Base-by-base conservation (phyloP, 2,113 vertebrate species). In the Rhagologus leucostigma region DNA sequence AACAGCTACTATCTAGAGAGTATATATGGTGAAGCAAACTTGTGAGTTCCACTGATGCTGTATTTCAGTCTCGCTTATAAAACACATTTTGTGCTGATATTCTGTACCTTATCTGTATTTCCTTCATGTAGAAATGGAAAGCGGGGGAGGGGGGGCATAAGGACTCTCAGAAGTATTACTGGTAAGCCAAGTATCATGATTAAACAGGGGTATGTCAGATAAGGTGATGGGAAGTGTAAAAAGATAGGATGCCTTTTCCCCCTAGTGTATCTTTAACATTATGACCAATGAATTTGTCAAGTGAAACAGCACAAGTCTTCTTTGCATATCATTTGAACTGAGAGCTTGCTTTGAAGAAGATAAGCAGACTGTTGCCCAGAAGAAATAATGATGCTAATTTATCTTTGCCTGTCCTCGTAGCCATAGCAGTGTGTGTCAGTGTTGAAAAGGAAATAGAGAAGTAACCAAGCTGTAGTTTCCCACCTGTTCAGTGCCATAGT, bases 221-320 rank as follows among this genome's bases (percentile, higher is more conserved):
- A 96, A 89, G 87, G 73, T 97, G 95, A 96, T 91, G 93, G 91
- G 86, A 94, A 97, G 93, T 95, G 93, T 93, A 93, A 91, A 94
- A 95, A 97, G 93, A 98, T 97, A 97, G 4, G 84, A 76, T 96
- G 81, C 65, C 65, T 96, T 93, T 96, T 89, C 22, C 75, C 84
- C 75, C 67, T 33, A 27, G 59, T 96, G 92, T 97, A 82, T 98
- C 93, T 98, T 96, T 97, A 96, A 96, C 95, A 96, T 97, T 98
- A 88, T 96, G 97, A 97, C 97, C 96, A 82, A 73, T 87, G 85
- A 84, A 96, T 97, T 98, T 98, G 92, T 98, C 97, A 97, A 91
- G 95, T 95, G 93, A 95, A 97, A 95, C 88, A 88, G 90, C 80
- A 41, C 68, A 82, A 84, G 90, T 86, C 82, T 8, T 96, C 94